Conservation (phyloP, 1,140 invertebrate species). For the Drosophila punjabiensis region DNA sequence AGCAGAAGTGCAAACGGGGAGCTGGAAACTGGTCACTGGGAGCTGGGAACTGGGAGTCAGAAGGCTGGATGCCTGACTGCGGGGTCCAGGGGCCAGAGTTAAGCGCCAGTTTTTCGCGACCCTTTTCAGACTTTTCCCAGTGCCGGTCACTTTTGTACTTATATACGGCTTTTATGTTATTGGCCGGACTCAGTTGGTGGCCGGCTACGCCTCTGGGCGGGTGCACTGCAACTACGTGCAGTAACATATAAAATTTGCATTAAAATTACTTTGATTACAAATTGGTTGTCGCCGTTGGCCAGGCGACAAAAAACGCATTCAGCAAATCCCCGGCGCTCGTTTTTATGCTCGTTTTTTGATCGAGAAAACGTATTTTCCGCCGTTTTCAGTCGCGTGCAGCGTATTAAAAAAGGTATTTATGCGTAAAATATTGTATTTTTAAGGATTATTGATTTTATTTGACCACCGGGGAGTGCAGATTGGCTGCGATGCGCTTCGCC, state of each 20-base stretch:
- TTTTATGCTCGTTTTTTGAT: conserved; percentile 21
- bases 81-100: conserved; percentile 22
- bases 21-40: background rate
- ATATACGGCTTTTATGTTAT: conserved; percentile 64
- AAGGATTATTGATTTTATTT: conserved; percentile 78
- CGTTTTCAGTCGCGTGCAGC: conserved; percentile 21
- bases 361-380: conserved; percentile 11
- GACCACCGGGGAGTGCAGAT: conserved; percentile 34
- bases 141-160: conserved; percentile 44
- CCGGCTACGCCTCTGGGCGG: conserved; percentile 28
- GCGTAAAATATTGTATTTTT: conserved; percentile 74
- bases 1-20: background rate
- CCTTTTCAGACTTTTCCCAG: conserved; percentile 22
- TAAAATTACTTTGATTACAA: conserved; percentile 83
- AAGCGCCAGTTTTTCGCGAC: conserved; percentile 53
- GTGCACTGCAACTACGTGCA: conserved; percentile 55
- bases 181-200: conserved; percentile 31
- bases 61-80: conserved; percentile 2
- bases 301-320: conserved; percentile 37
- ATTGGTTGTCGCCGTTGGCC: conserved; percentile 58
- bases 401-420: conserved; percentile 65
- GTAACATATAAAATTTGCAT: conserved; percentile 81
- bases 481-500: conserved; percentile 20
- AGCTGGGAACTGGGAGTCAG: background rate
- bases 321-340: conserved; percentile 49